Conservation (phyloP, 2,888 invertebrate genomes). For the Drosophila rellima region DNA sequence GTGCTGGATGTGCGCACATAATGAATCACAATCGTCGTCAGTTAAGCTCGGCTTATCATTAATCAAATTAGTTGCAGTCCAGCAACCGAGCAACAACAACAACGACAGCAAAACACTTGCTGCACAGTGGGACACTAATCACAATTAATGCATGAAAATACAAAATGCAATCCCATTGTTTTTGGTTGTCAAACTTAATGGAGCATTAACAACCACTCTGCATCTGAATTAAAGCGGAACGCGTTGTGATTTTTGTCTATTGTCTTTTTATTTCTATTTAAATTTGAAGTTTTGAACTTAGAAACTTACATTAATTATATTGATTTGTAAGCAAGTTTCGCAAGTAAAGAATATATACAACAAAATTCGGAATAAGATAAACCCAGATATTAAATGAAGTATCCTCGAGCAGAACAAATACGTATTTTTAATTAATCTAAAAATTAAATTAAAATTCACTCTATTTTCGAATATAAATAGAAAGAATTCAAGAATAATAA, state of each 20-base stretch:
- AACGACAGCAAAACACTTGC: constrained; percentile 60
- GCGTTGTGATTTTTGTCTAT: background rate
- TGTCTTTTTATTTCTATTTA: background rate
- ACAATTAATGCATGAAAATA: constrained; percentile 37
- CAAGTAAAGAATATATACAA: no score
- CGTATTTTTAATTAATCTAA: no score
- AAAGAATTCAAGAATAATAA: no score
- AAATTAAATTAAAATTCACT: no score
- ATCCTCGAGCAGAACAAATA: no score
- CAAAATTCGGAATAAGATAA: no score
- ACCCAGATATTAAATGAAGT: no score
- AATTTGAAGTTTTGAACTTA: background rate
- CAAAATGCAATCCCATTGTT: constrained; percentile 38
- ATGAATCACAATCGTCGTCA: constrained; percentile 83
- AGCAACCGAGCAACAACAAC: constrained; percentile 30
- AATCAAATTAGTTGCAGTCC: constrained; percentile 80
- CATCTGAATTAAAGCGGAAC: constrained; percentile 39
- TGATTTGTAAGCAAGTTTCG: no score
- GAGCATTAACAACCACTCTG: constrained; percentile 27
- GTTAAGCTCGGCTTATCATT: constrained; percentile 82
- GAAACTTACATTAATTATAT: background rate
- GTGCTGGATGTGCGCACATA: constrained; percentile 81
- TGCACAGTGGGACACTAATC: constrained; percentile 61
- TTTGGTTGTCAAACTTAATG: constrained; percentile 36
- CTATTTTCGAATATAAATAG: no score